Conservation (phyloP, 2,888 invertebrate genomes). For the Lasioglossum figueresi region DNA sequence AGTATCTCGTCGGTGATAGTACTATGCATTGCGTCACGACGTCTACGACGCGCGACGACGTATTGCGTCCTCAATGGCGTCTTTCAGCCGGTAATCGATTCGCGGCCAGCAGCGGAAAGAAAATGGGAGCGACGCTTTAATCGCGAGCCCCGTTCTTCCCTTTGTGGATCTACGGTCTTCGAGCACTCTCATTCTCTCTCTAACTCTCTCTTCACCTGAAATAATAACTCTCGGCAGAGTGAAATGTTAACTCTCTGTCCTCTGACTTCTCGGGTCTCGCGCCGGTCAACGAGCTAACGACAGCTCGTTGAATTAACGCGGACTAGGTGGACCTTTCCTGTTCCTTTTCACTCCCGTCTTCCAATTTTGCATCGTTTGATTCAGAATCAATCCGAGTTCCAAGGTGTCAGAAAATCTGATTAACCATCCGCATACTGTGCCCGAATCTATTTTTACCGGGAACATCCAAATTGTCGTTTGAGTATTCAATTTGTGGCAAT, state of each 20-base stretch:
- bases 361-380: neutral
- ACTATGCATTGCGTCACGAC: slow-evolving; percentile 53
- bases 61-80: slow-evolving; percentile 40
- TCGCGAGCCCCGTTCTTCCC: slow-evolving; percentile 18
- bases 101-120: slow-evolving; percentile 47
- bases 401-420: too few relatives aligned
- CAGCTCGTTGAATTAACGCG: slow-evolving; percentile 22
- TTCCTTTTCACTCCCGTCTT: neutral
- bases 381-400: neutral
- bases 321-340: neutral
- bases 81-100: slow-evolving; percentile 56
- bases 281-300: slow-evolving; percentile 21
- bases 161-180: slow-evolving; percentile 26
- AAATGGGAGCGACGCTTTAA: slow-evolving; percentile 45
- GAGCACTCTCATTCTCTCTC: slow-evolving; percentile 2
- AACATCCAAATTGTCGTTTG: too few relatives aligned
- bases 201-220: slow-evolving; percentile 22
- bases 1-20: too few relatives aligned
- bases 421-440: too few relatives aligned
- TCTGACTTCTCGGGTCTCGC: neutral
- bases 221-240: slow-evolving; percentile 41
- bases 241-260: slow-evolving; percentile 17
- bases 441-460: too few relatives aligned
- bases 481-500: too few relatives aligned
- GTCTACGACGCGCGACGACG: slow-evolving; percentile 35